Conservation (phyloP, 1,140 invertebrate genomes). For the Harpegnathos saltator region DNA sequence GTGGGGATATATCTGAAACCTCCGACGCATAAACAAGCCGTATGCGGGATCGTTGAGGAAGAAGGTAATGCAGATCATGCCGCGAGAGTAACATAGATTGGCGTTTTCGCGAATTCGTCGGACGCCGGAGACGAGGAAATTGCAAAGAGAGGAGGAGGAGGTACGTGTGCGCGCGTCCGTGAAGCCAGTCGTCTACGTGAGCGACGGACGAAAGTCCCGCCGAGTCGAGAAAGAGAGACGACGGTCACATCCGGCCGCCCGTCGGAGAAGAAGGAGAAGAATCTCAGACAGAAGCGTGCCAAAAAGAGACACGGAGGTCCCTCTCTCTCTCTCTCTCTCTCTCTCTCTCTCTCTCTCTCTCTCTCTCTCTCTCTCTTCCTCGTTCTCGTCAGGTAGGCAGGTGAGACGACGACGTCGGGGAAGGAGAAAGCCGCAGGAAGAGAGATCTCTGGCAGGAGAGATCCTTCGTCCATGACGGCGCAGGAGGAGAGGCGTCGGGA, state of each 20-base stretch:
- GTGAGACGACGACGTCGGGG: constrained; percentile 11
- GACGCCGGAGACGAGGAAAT: too few species aligned
- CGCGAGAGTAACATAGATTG: too few species aligned
- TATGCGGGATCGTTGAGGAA: not conserved
- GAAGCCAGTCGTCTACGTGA: not conserved
- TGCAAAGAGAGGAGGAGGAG: too few species aligned
- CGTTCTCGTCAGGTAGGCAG: constrained; percentile 1
- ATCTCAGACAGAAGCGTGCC: constrained; percentile 11
- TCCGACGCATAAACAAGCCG: not conserved
- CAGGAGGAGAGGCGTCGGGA: constrained; percentile 56
- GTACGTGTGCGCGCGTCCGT: not conserved
- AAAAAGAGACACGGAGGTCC: not conserved
- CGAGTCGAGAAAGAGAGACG: constrained; percentile 42
- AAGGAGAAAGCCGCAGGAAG: constrained; percentile 36
- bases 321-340: not conserved
- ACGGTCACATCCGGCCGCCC: not conserved
- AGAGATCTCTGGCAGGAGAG: constrained; percentile 30
- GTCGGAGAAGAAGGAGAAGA: constrained; percentile 5
- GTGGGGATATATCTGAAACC: not conserved
- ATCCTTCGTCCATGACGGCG: constrained; percentile 15
- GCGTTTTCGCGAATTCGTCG: too few species aligned
- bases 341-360: too few species aligned
- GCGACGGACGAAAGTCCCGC: constrained; percentile 5
- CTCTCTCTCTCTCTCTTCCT: too few species aligned
- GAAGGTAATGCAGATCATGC: not conserved